Evolutionary conservation across 2,888 invertebrate genomes (phyloP), one percentile per base, ranked within the genome.

Genomic region (Norana najaformis): DNA sequence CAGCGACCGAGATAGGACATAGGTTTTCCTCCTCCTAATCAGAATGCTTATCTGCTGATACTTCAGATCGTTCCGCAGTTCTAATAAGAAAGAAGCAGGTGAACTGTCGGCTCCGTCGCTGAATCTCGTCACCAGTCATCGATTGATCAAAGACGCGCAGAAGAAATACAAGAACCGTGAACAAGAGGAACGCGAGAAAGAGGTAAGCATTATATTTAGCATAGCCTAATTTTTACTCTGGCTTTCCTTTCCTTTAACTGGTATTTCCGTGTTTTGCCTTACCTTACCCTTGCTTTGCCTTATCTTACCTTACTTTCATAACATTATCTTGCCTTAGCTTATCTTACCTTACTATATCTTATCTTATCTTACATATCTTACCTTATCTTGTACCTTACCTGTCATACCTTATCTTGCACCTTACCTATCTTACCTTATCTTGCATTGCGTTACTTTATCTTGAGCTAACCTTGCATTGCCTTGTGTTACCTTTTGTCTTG

Each of bases 121-220:
- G 30, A 99, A 99, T 95, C 96, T 99, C 88, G 98, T 98, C 95
- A 99, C 98, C 20, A 99, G 99, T 41, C 99, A 98, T 95, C 96
- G 99, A 92, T 96, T 99, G 90, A 99, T 99, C 93, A 99, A 99
- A 95, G 99, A 99, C 95, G 98, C 98, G 47, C 99, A 99, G 96
- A 98, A 99, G 95, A 98, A 98, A 94, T 99, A 98, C 95, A 98
- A 98, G 95, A 99, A 98, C 0, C 96, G 99, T 92, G 99, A 99
- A 95, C 98, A 99, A 0, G 99, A 99, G 95, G 99, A 99, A 95
- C 96, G 98, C 90, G 99, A 99, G 95, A 99, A 99, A 93, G 99
- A 99, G 95, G 98, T 95, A 1, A 35, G 30, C 23, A 16, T 36
- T 30, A 23, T 23, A 41, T 47, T 47, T 47, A 23, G 41, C 41